phyloP scores from a whole-genome alignment of 2,888 invertebrate species.

The Drosophila tanythrix region DNA sequence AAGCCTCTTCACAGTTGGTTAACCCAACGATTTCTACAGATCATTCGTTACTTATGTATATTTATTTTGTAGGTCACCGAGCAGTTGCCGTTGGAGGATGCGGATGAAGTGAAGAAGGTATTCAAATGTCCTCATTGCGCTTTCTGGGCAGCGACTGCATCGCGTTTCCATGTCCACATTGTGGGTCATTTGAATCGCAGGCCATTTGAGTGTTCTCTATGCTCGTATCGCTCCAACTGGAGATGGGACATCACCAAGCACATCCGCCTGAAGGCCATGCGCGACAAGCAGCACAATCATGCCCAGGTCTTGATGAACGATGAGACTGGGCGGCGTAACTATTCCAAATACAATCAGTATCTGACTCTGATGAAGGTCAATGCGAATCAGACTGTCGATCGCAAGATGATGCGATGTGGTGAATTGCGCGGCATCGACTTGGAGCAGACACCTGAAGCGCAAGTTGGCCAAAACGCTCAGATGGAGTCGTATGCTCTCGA shows the following conservation, averaged over 20 bases:
- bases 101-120: slow-evolving; percentile 90
- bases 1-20: background rate
- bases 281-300: slow-evolving; percentile 92
- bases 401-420: slow-evolving; percentile 84
- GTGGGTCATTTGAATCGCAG: slow-evolving; percentile 96
- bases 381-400: slow-evolving; percentile 84
- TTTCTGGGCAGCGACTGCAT: slow-evolving; percentile 97
- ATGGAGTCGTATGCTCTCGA: slow-evolving; percentile 29
- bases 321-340: slow-evolving; percentile 95
- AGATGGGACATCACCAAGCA: slow-evolving; percentile 98
- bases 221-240: slow-evolving; percentile 97
- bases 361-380: slow-evolving; percentile 89
- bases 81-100: slow-evolving; percentile 87
- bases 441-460: slow-evolving; percentile 18
- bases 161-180: slow-evolving; percentile 96
- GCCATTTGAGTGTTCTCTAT: slow-evolving; percentile 97
- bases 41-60: background rate
- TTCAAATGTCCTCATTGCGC: slow-evolving; percentile 96
- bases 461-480: background rate
- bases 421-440: slow-evolving; percentile 64
- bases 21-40: background rate
- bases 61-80: slow-evolving; percentile 84
- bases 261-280: slow-evolving; percentile 94
- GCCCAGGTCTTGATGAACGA: slow-evolving; percentile 95
- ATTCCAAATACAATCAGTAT: slow-evolving; percentile 96